These are phyloP conservation scores for Odontocolon sp. DNA, from an alignment of 2,888 invertebrate species.

Conservation along the genomic window DNA sequence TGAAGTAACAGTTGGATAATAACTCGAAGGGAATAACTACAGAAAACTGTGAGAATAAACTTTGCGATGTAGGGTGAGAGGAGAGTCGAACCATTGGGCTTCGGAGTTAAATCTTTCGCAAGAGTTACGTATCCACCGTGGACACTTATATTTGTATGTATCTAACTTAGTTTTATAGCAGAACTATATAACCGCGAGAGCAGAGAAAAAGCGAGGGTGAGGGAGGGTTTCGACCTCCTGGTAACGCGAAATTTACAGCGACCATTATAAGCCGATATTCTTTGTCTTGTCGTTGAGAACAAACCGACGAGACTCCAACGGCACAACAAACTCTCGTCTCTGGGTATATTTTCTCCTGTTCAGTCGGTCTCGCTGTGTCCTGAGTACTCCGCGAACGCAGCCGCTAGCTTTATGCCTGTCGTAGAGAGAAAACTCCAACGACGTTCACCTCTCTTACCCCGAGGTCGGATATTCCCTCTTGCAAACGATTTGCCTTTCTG, in stretches of 20 bases:
- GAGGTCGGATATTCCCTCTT: slow-evolving; percentile 67
- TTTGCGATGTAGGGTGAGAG: too few species aligned
- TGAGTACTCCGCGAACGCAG: slow-evolving; percentile 15
- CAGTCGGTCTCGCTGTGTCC: slow-evolving; percentile 1
- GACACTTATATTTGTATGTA: too few species aligned
- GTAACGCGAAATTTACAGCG: slow-evolving; percentile 76
- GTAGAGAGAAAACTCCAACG: slow-evolving; percentile 39
- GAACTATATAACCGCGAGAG: too few species aligned
- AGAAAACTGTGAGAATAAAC: too few species aligned
- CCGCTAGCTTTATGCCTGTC: slow-evolving; percentile 43
- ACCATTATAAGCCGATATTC: slow-evolving; percentile 76
- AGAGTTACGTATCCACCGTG: too few species aligned
- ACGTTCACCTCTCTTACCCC: slow-evolving; percentile 1
- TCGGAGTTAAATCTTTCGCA: too few species aligned
- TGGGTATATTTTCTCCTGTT: slow-evolving; percentile 13
- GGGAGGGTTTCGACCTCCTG: slow-evolving; percentile 64
- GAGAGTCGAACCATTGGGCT: too few species aligned
- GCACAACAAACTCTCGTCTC: slow-evolving; percentile 29
- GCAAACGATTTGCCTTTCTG: slow-evolving; percentile 70
- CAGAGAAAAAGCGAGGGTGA: neutral
- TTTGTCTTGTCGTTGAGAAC: slow-evolving; percentile 77
- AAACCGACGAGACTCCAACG: slow-evolving; percentile 42
- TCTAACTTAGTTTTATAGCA: too few species aligned
- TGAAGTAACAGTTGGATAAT: too few species aligned
- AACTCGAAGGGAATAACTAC: too few species aligned